These are phyloP conservation scores for Drosophila recens DNA, from an alignment of 2,888 invertebrate species.

Conservation along the genomic window DNA sequence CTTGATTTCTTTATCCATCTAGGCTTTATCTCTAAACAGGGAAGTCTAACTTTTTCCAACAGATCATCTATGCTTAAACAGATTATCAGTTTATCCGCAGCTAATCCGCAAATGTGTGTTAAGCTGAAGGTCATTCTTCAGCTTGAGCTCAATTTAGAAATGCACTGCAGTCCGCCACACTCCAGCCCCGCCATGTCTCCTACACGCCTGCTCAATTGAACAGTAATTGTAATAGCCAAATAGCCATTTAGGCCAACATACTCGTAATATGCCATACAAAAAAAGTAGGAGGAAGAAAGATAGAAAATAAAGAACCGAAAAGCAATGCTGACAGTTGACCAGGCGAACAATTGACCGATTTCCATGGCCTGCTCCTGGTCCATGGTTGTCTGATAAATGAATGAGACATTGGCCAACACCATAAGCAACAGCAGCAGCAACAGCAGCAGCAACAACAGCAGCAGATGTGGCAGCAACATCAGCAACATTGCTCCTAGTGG, in stretches of 20 bases:
- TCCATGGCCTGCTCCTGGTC: conserved; percentile 56
- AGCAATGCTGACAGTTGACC: conserved; percentile 71
- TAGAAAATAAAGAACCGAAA: conserved; percentile 49
- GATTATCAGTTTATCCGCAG: neutral
- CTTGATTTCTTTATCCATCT: neutral
- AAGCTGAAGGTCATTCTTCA: conserved; percentile 45
- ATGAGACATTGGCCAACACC: conserved; percentile 78
- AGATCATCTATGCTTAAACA: neutral
- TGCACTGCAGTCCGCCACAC: neutral
- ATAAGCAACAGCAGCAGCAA: conserved; percentile 46
- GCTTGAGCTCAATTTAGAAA: conserved; percentile 23
- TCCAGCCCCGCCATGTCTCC: neutral
- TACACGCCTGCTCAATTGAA: neutral
- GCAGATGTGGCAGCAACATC: conserved; percentile 27
- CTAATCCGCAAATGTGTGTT: neutral
- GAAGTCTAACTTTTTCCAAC: neutral
- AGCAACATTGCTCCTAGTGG: conserved; percentile 47
- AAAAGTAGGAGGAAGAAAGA: conserved; percentile 3
- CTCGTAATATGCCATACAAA: conserved; percentile 42
- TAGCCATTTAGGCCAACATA: conserved; percentile 63
- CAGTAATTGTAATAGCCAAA: conserved; percentile 45
- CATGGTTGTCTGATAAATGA: conserved; percentile 68
- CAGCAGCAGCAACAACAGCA: conserved; percentile 19
- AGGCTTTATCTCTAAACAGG: neutral
- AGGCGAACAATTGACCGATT: conserved; percentile 77